Base-by-base conservation (phyloP, 2,888 invertebrate species). In the Drosophila paracracens region DNA sequence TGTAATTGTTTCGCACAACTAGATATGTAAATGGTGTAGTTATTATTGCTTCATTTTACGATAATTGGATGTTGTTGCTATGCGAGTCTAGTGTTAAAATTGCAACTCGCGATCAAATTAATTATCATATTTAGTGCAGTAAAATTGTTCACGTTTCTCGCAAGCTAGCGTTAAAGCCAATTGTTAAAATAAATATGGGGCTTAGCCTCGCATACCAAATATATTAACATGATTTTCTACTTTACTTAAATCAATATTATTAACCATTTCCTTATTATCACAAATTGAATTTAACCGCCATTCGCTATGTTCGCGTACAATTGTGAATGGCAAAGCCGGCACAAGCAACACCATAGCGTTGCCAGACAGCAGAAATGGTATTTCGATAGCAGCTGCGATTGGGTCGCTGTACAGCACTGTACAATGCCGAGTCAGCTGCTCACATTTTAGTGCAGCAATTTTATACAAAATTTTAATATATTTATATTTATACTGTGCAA, bases 21-120 rank as follows among this genome's bases (percentile, higher is more conserved):
- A 35, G 11, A 11, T 31, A 58, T 43, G 31, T 51, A 54, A 48
- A 63, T 29, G n/a, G 43, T 29, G 7, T 27, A 65, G 25, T 35
- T 35, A 68, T 50, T 65, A 79, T 82, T 85, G 78, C 83, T 71
- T 71, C 61, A 81, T 70, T 73, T 36, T 29, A 31, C 51, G 67
- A 31, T 71, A 65, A 74, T 74, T 70, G 51, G 51, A 27, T 62
- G 54, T 69, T 75, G 63, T 67, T 59, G 62, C 54, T 64, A 52
- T 69, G 59, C 25, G 36, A 60, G 58, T 43, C 52, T 69, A 65
- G 87, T 79, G 73, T 58, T 76, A 86, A 83, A 83, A 81, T 63
- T 70, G 65, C 67, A 61, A 40, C 64, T 67, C 59, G 75, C 76
- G 71, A 79, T 38, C 77, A 88, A 78, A 82, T 78, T 74, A 82